Evolutionary conservation across 2,113 vertebrate species (phyloP).

Genomic region (Syngnathus typhle): DNA sequence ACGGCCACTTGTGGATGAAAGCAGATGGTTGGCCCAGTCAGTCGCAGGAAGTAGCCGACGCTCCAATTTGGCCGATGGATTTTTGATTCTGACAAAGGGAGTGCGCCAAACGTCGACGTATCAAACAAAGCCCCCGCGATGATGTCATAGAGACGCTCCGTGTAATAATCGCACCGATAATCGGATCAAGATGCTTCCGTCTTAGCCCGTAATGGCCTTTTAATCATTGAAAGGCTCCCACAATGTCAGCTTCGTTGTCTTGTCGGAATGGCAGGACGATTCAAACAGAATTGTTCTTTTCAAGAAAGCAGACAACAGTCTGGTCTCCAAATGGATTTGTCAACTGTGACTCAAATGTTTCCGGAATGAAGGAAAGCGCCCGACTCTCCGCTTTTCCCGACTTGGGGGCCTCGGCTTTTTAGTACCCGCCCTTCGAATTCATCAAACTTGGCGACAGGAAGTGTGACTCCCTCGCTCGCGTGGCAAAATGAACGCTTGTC

Average conservation of each 20-base stretch:
- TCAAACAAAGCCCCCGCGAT: background rate
- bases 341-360: no score
- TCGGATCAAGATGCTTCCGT: background rate
- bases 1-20: background rate
- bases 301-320: background rate
- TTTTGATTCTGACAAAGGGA: background rate
- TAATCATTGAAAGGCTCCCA: background rate
- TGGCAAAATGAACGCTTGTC: slow-evolving; percentile 60
- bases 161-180: background rate
- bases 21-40: background rate
- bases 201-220: background rate
- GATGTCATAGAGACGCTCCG: background rate
- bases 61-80: background rate
- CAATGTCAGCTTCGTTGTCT: background rate
- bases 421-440: slow-evolving; percentile 34
- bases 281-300: background rate
- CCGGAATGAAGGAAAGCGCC: slow-evolving; percentile 17
- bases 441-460: slow-evolving; percentile 30
- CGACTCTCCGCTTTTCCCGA: slow-evolving; percentile 39
- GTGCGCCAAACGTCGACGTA: background rate
- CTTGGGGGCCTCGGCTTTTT: slow-evolving; percentile 40
- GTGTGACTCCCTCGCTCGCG: slow-evolving; percentile 49
- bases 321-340: no score
- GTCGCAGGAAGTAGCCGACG: background rate
- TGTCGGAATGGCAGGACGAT: background rate